Percentiles rank a stretch among this genome's conserved stretches.
Evolutionary conservation across 1,140 invertebrate genomes (phyloP).

Genomic region (Drosophila novamexicana): DNA sequence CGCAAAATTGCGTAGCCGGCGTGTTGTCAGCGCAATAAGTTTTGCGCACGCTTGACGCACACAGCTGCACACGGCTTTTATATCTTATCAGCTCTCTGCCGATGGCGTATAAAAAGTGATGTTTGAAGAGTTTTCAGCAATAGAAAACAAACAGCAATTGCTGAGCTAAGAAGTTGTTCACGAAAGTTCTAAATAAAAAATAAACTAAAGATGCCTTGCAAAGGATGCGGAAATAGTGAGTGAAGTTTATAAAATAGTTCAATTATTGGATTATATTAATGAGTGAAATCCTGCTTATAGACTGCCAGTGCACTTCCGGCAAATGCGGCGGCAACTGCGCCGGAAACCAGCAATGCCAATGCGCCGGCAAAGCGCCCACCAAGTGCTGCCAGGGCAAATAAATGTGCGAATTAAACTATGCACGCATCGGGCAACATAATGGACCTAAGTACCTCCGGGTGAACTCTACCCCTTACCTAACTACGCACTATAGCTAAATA

Average conservation of each 20-base stretch:
- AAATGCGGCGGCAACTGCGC: conserved; percentile 64
- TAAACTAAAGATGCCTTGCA: conserved; percentile 65
- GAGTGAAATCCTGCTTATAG: conserved; percentile 14
- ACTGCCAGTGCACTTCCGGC: conserved; percentile 68
- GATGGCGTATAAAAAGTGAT: conserved; percentile 41
- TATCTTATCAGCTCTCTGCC: conserved; percentile 50
- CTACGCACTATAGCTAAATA: background rate
- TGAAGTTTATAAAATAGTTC: background rate
- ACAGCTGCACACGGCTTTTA: conserved; percentile 60
- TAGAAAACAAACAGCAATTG: conserved; percentile 9
- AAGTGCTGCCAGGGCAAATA: conserved; percentile 66
- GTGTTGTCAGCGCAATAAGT: background rate
- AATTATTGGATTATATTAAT: conserved; percentile 2
- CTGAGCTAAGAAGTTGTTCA: conserved; percentile 2
- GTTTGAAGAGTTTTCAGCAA: background rate
- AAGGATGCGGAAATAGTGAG: conserved; percentile 74
- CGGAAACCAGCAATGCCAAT: conserved; percentile 65
- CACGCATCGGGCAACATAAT: too few relatives aligned
- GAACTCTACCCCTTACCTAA: too few relatives aligned
- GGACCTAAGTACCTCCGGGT: too few relatives aligned
- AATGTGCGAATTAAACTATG: background rate
- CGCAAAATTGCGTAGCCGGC: conserved; percentile 40
- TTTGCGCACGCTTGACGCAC: conserved; percentile 47
- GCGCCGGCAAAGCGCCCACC: conserved; percentile 41
- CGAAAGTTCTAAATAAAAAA: background rate